phyloP scores from a whole-genome alignment of 2,113 vertebrate species.

The Paradoxurus hermaphroditus region DNA sequence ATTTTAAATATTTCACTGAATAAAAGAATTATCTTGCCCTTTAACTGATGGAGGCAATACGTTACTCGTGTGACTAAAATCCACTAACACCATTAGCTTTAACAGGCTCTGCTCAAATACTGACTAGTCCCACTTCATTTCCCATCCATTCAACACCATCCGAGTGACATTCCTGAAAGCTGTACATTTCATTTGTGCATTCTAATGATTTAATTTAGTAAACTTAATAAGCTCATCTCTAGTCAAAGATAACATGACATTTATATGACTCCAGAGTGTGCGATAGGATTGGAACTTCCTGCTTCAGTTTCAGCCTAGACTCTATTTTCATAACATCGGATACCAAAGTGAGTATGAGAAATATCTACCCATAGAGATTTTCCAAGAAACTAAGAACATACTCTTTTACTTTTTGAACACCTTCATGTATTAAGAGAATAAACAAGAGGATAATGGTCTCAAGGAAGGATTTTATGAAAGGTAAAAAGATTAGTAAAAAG shows the following conservation, averaged over 20 bases:
- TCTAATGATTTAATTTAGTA: slow-evolving; percentile 24
- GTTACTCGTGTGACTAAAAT: neutral
- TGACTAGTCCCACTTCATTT: slow-evolving; percentile 25
- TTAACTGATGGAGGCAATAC: neutral
- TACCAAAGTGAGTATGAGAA: neutral
- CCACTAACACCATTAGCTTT: neutral
- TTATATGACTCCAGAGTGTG: neutral
- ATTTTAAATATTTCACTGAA: neutral
- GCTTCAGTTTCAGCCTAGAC: neutral
- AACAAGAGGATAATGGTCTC: neutral
- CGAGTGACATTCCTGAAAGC: neutral
- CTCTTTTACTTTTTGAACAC: neutral
- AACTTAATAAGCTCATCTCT: neutral
- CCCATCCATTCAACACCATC: neutral
- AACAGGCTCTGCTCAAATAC: neutral
- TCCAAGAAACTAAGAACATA: neutral
- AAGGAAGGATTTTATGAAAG: neutral
- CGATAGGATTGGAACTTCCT: neutral
- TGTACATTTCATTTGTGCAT: neutral
- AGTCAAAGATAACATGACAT: neutral
- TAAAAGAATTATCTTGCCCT: neutral
- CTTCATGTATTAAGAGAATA: neutral
- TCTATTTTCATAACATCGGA: neutral
- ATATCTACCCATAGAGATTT: neutral
- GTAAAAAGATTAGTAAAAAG: neutral